Conservation (phyloP, 2,113 vertebrate species). For the Lathamus discolor region DNA sequence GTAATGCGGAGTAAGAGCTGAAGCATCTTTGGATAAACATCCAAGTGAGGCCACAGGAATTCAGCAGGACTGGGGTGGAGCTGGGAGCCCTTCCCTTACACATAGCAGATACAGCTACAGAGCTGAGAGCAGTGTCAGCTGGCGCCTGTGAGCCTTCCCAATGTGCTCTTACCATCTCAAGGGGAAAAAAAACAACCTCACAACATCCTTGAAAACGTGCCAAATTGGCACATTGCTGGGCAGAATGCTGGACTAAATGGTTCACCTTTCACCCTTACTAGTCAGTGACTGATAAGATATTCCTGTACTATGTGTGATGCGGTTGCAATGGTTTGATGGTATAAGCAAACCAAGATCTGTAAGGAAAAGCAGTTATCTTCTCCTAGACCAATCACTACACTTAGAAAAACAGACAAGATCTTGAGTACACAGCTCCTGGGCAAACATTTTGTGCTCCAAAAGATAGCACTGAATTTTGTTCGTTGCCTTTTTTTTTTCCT, state of each 20-base stretch:
- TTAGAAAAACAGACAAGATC: background rate
- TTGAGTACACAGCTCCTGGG: background rate
- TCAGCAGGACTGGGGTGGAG: background rate
- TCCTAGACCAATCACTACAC: background rate
- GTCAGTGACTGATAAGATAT: background rate
- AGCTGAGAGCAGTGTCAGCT: background rate
- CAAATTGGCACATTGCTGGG: background rate
- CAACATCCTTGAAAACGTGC: background rate
- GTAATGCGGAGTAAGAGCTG: background rate
- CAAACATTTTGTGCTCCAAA: background rate
- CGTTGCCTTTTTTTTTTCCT: background rate
- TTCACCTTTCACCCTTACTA: background rate
- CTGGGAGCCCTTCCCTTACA: background rate
- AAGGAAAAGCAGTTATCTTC: background rate
- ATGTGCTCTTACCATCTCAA: background rate
- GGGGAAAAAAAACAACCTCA: background rate
- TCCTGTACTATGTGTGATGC: background rate
- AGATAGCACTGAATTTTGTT: fast-evolving
- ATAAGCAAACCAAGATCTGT: background rate
- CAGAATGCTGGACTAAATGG: background rate
- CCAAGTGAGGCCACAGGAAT: background rate
- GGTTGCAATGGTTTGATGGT: background rate
- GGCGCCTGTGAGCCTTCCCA: fast-evolving
- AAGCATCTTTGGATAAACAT: background rate
- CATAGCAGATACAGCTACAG: background rate